phyloP scores from a whole-genome alignment of 2,113 vertebrate species.

The Pontoporia blainvillei region DNA sequence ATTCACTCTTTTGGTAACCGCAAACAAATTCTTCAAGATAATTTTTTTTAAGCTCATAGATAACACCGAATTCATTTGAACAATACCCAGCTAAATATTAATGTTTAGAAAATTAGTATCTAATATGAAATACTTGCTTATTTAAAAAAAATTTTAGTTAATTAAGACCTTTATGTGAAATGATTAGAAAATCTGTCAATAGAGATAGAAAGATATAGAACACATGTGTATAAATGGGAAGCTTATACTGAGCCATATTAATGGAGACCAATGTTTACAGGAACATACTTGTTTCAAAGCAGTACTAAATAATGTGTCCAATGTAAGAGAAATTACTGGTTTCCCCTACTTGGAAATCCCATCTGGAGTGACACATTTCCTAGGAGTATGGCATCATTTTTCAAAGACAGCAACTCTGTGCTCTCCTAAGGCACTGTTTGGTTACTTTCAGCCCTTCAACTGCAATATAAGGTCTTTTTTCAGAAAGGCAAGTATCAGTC shows the following conservation, averaged over 20 bases:
- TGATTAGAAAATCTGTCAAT: background rate
- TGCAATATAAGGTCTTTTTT: slow-evolving; percentile 52
- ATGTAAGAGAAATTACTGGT: slow-evolving; percentile 13
- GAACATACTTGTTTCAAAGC: background rate
- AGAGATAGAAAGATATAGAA: background rate
- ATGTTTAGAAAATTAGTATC: background rate
- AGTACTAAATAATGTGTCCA: background rate
- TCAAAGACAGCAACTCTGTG: slow-evolving; percentile 4
- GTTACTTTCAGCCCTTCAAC: slow-evolving; percentile 46
- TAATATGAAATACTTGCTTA: background rate
- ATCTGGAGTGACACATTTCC: slow-evolving; percentile 27
- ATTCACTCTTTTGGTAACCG: background rate
- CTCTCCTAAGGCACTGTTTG: slow-evolving; percentile 2
- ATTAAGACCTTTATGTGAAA: background rate
- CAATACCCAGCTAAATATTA: background rate
- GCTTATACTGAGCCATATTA: background rate
- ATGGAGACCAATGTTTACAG: background rate
- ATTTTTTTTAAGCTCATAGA: background rate
- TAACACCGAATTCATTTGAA: background rate
- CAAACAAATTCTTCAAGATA: background rate
- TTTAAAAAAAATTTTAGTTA: background rate
- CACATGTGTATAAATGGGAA: background rate
- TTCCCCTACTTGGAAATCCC: background rate
- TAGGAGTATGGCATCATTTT: slow-evolving; percentile 50
- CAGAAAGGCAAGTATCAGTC: slow-evolving; percentile 17